phyloP scores from a whole-genome alignment of 2,113 vertebrate genomes.

The Centrocercus urophasianus region DNA sequence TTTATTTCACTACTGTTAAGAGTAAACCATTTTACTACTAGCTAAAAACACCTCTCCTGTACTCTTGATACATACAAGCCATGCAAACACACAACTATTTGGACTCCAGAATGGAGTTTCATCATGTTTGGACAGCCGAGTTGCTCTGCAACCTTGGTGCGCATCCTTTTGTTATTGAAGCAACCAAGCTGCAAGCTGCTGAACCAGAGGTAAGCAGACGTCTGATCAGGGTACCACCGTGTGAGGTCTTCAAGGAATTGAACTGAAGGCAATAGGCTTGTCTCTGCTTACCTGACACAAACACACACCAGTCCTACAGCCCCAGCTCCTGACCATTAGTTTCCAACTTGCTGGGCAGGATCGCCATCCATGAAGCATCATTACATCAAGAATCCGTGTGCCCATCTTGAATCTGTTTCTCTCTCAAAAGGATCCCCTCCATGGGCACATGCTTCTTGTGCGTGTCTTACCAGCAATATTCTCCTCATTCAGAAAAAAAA shows the following conservation, averaged over 20 bases:
- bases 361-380: neutral
- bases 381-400: neutral
- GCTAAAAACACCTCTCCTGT: neutral
- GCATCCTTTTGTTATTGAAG: neutral
- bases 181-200: neutral
- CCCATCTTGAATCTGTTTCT: neutral
- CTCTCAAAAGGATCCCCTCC: neutral
- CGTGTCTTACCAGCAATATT: neutral
- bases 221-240: neutral
- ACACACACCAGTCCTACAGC: neutral
- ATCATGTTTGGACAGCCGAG: neutral
- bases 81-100: neutral
- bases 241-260: neutral
- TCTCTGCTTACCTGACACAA: fast-evolving
- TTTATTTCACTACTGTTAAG: neutral
- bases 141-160: neutral
- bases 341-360: neutral
- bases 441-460: neutral
- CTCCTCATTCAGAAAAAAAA: neutral
- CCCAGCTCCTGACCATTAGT: neutral
- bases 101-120: neutral
- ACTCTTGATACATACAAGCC: neutral
- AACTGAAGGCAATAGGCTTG: neutral
- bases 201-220: neutral
- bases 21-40: neutral